A percentile compares a stretch with the other conserved stretches of the same genome.
Evolutionary conservation across 2,797 vertebrate species (phyloP).

Genomic region (Fistularia commersonii): DNA sequence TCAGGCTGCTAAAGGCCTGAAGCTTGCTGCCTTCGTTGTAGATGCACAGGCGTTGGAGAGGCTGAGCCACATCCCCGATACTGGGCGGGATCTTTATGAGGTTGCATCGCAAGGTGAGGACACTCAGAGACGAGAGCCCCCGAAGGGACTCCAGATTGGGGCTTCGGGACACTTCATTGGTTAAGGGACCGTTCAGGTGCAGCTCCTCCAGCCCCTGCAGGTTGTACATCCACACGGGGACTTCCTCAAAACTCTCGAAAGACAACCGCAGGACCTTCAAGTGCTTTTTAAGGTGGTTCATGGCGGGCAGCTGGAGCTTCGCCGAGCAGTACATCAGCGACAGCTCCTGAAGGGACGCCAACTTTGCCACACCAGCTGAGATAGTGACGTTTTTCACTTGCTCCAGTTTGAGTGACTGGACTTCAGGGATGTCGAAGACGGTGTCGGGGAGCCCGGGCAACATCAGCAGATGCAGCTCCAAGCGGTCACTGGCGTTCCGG

Average conservation of each 20-base stretch:
- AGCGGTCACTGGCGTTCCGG: conserved; percentile 68
- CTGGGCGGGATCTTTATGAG: conserved; percentile 82
- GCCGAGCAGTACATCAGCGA: conserved; percentile 78
- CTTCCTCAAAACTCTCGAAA: conserved; percentile 77
- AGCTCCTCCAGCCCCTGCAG: conserved; percentile 83
- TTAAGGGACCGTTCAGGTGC: conserved; percentile 79
- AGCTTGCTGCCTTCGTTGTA: conserved; percentile 81
- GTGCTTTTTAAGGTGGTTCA: conserved; percentile 77
- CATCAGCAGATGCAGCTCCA: conserved; percentile 84
- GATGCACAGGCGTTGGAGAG: conserved; percentile 79
- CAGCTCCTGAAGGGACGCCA: conserved; percentile 80
- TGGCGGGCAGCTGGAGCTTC: conserved; percentile 79
- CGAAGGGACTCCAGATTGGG: conserved; percentile 78
- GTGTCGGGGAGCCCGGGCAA: conserved; percentile 84
- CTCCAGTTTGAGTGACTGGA: conserved; percentile 85
- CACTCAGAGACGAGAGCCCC: conserved; percentile 80
- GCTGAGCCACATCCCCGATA: conserved; percentile 74
- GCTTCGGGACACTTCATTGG: conserved; percentile 72
- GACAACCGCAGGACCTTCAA: conserved; percentile 80
- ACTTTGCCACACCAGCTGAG: conserved; percentile 74
- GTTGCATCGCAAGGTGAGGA: conserved; percentile 75
- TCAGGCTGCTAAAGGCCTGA: conserved; percentile 82
- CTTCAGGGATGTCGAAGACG: conserved; percentile 80
- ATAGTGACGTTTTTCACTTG: conserved; percentile 80
- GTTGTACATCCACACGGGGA: conserved; percentile 85